Evolutionary conservation across 2,888 invertebrate species (phyloP).

Genomic region (Tenthredo amoena): DNA sequence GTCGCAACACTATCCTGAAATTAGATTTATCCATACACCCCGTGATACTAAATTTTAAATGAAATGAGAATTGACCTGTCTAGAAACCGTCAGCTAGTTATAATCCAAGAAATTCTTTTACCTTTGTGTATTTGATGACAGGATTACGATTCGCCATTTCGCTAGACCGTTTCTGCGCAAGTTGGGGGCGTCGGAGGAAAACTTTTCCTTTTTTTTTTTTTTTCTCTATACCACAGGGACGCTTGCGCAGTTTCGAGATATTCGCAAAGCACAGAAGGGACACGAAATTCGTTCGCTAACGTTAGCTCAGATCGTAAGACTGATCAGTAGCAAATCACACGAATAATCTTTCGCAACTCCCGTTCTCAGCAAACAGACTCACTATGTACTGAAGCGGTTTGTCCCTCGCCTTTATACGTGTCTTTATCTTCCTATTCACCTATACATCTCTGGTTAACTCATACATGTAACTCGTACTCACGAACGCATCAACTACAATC

Average conservation of each 20-base stretch:
- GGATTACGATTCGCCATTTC: slow-evolving; percentile 64
- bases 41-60: too few relatives aligned
- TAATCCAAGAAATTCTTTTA: slow-evolving; percentile 49
- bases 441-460: background rate
- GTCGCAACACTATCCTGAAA: too few relatives aligned
- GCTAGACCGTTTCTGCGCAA: background rate
- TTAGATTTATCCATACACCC: too few relatives aligned
- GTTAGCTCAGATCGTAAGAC: background rate
- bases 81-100: background rate
- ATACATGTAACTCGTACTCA: background rate
- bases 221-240: background rate
- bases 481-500: background rate
- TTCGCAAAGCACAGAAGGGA: background rate
- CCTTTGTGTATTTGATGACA: slow-evolving; percentile 65
- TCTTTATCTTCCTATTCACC: background rate
- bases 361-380: background rate
- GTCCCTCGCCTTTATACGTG: background rate
- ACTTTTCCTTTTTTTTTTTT: background rate
- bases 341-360: background rate
- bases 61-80: too few relatives aligned
- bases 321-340: background rate
- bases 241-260: slow-evolving; percentile 19
- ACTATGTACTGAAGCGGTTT: background rate
- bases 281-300: background rate
- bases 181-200: background rate